A percentile compares a stretch with the other conserved stretches of the same genome.
phyloP scores from a whole-genome alignment of 2,113 vertebrate species.

The mouse (Mus musculus) region GRCm39 chr4:72035001-72035500 shows the following conservation, averaged over 20 bases:
- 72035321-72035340: slow-evolving; percentile 51
- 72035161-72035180: slow-evolving; percentile 43
- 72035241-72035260: background rate
- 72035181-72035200: background rate
- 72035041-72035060: slow-evolving; percentile 46
- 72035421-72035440: background rate
- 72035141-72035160: slow-evolving; percentile 52
- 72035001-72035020: slow-evolving; percentile 61
- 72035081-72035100: background rate
- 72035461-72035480: background rate
- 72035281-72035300: slow-evolving; percentile 52
- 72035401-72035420: background rate
- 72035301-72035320: slow-evolving; percentile 4
- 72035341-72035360: slow-evolving; percentile 33
- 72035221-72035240: slow-evolving; percentile 6
- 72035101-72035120: slow-evolving; percentile 60
- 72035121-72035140: slow-evolving; percentile 62
- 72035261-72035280: slow-evolving; percentile 36
- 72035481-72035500: background rate
- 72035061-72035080: slow-evolving; percentile 24
- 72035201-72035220: background rate
- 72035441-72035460: slow-evolving; percentile 2
- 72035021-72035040: slow-evolving; percentile 35
- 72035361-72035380: slow-evolving; percentile 15
- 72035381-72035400: background rate